Percentiles rank a stretch among this genome's conserved stretches.
phyloP scores from a whole-genome alignment of 2,888 invertebrate species.

The Diarsia mendica region DNA sequence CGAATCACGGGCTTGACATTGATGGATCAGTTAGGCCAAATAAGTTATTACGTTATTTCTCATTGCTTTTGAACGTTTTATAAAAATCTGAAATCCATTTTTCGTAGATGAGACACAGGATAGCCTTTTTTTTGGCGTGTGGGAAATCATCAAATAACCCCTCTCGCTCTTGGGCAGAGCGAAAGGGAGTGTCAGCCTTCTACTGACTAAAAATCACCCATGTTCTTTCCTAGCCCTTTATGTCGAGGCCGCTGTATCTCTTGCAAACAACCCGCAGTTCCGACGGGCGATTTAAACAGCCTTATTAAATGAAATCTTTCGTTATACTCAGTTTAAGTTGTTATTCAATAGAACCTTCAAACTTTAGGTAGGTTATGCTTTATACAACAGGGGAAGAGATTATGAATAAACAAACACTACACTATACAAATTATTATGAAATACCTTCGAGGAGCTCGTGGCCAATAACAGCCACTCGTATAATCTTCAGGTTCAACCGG shows the following conservation, averaged over 20 bases:
- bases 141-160: too few relatives aligned
- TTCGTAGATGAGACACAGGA: not conserved
- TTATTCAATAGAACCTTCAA: not conserved
- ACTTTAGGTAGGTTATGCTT: not conserved
- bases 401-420: not conserved
- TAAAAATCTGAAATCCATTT: not conserved
- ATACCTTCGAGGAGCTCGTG: too few relatives aligned
- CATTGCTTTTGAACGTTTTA: constrained; percentile 8
- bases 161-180: too few relatives aligned
- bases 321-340: not conserved
- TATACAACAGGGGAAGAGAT: not conserved
- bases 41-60: constrained; percentile 22
- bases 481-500: too few relatives aligned
- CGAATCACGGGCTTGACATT: constrained; percentile 47
- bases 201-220: too few relatives aligned
- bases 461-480: too few relatives aligned
- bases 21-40: constrained; percentile 48
- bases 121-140: too few relatives aligned
- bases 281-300: constrained; percentile 4
- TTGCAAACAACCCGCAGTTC: too few relatives aligned
- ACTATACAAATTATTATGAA: not conserved
- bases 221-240: too few relatives aligned
- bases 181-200: too few relatives aligned
- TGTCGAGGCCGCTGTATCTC: too few relatives aligned
- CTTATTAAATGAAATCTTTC: not conserved